Conservation (phyloP, 2,113 vertebrate species). For the Entelurus aequoreus region DNA sequence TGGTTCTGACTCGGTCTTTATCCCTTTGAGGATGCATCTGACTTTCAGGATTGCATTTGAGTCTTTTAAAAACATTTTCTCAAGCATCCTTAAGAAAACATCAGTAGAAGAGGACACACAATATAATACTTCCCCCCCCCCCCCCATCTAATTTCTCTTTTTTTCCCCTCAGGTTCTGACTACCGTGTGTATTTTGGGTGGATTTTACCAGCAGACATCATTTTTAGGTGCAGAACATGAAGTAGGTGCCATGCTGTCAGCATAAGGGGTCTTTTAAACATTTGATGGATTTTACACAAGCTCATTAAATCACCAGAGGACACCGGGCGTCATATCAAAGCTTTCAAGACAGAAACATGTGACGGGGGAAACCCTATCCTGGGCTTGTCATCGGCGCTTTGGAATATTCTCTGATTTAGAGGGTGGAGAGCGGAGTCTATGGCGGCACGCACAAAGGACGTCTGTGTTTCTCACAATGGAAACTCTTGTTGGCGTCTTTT, state of each 20-base stretch:
- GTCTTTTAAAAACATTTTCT: too few relatives aligned
- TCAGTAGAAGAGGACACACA: too few relatives aligned
- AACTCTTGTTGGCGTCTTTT: constrained; percentile 58
- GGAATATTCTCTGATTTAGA: constrained; percentile 63
- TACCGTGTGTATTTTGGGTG: too few relatives aligned
- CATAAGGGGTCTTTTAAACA: constrained; percentile 3
- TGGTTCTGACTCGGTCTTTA: too few relatives aligned
- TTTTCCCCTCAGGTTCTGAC: too few relatives aligned
- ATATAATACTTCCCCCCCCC: too few relatives aligned
- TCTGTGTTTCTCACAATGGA: constrained; percentile 65
- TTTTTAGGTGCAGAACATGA: too few relatives aligned
- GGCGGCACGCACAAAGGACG: constrained; percentile 55
- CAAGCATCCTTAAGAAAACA: too few relatives aligned
- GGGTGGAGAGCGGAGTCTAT: constrained; percentile 45
- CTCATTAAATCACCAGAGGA: constrained; percentile 33
- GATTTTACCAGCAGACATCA: too few relatives aligned
- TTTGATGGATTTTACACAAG: constrained; percentile 25
- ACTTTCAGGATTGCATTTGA: too few relatives aligned
- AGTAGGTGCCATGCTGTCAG: neutral
- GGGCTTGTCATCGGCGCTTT: constrained; percentile 61
- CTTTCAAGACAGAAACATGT: constrained; percentile 60
- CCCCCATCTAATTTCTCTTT: too few relatives aligned
- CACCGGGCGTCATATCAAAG: constrained; percentile 20
- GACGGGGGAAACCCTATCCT: constrained; percentile 60
- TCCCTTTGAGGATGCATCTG: too few relatives aligned